Conservation (phyloP, 2,888 invertebrate species). For the Pseudolycoriella hygida region DNA sequence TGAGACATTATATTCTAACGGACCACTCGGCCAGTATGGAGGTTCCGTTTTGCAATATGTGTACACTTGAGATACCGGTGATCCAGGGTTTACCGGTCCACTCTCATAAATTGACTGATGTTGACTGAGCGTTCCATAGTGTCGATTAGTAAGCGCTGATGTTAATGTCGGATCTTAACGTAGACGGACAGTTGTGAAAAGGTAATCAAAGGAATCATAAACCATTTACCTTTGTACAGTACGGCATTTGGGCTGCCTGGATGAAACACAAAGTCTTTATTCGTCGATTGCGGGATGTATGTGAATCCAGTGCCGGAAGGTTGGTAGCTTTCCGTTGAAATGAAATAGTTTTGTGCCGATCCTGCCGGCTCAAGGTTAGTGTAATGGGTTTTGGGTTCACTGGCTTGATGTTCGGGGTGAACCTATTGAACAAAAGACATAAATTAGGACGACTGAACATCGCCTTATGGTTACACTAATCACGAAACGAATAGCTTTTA, state of each 20-base stretch:
- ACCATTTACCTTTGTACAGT: conserved; percentile 9
- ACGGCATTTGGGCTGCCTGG: conserved; percentile 10
- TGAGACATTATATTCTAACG: conserved; percentile 6
- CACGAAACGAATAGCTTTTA: too few relatives aligned
- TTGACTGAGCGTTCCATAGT: conserved; percentile 13
- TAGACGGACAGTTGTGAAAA: conserved; percentile 11
- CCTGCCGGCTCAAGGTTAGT: conserved; percentile 10
- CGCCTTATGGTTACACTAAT: too few relatives aligned
- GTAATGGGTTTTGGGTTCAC: conserved; percentile 9
- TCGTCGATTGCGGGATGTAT: conserved; percentile 7
- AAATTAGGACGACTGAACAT: too few relatives aligned
- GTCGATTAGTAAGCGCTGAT: conserved; percentile 19
- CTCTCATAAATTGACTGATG: conserved; percentile 18
- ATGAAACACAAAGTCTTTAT: conserved; percentile 7
- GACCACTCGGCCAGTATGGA: conserved; percentile 7
- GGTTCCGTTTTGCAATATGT: conserved; percentile 8
- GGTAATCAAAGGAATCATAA: neutral
- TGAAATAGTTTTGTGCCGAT: conserved; percentile 9
- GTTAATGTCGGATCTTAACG: conserved; percentile 22
- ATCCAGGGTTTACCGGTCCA: conserved; percentile 15
- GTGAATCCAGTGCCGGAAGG: conserved; percentile 6
- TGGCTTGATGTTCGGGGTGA: too few relatives aligned
- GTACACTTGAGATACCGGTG: conserved; percentile 11
- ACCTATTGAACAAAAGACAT: too few relatives aligned
- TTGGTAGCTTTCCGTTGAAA: conserved; percentile 9